Base-by-base conservation (phyloP, 2,888 invertebrate species). In the Volucella inflata region DNA sequence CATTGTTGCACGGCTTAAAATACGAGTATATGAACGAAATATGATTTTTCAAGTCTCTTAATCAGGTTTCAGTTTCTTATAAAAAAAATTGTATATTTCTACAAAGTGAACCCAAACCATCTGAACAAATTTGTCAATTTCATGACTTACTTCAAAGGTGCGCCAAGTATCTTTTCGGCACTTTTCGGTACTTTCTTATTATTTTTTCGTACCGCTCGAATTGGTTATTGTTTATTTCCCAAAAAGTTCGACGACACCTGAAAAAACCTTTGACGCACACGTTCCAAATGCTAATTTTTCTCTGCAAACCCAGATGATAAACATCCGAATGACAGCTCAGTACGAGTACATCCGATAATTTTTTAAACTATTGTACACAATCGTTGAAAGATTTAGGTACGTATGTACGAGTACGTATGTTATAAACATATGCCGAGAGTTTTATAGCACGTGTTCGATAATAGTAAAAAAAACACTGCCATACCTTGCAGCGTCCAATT, bases 291-390 rank as follows among this genome's bases (percentile, higher is more conserved):
- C 16, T 30, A 21, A 65, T 21, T 53, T 14, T 53, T 8, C 4
- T 40, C 44, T 51, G 12, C 12, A 53, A 67, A 42, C 21, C 51
- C 0, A 21, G 11, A 21, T 40, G 40, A 38, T 51, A 67, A 11
- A 42, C 42, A 53, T 11, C 6, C 21, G 21, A 21, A 21, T 21
- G 1, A 4, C 21, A 21, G 21, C 21, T 21, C 2, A 2, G 3
- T 21, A 21, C 2, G 4, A 2, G 3, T 21, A 21, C 2, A 21
- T 30, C 14, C 21, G 42, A n/a, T 67, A 42, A 67, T 53, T 53
- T 67, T 67, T 53, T 14, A 21, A n/a, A 10, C 53, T 30, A 67
- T 53, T 53, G 67, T 53, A 53, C 11, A 17, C 42, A 57, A 3
- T 2, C n/a, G 14, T 6, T 10, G 10, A 10, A 42, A 30, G 30